Evolutionary conservation across 2,888 invertebrate species (phyloP), one percentile per base, ranked within the genome.

Genomic region (Scaeva pyrastri): DNA sequence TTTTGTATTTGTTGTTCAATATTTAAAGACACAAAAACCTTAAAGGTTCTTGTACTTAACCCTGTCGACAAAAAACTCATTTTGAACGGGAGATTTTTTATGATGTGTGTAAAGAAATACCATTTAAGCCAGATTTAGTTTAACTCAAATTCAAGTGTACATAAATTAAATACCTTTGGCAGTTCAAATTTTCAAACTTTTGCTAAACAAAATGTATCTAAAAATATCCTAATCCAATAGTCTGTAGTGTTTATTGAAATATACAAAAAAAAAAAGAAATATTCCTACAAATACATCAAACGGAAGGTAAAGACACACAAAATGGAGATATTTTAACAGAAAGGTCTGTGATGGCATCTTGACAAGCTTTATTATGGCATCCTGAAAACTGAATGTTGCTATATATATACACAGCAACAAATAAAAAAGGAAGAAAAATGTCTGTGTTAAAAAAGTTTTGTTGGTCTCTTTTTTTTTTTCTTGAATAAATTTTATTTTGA

Each of bases 261-360:
- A 56, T 2, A 12, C 2, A 23, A 10, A 11, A 36, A 1, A 39
- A 19, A 11, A 36, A 1, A 39, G 19, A 16, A 60, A 39, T 21
- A 60, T 39, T 21, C 41, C 21, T 39, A 26, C 62, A 50, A 55
- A 43, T 58, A 60, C 50, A 82, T 68, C 66, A 77, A 82, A 68
- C 58, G 16, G 36, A 68, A 68, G 48, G 68, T n/a, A 52, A 41
- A 16, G 66, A 23, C 56, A 45, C 64, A 66, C 58, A 31, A 71
- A 79, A 71, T 71, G 52, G 43, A 71, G 48, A 64, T 66, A 71
- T 72, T 75, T 48, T 43, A 0, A 23, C 6, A 8, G 16, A 45
- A 56, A 14, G 3, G 45, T 68, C 68, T 39, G 14, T 39, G 60
- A 60, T 31, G 41, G 41, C 48, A 72, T 79, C 56, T 79, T 55